A percentile compares a stretch with the other conserved stretches of the same genome.
Conservation (phyloP, 92 coral and sea anemone genomes). For the Heliopora coerulea region DNA sequence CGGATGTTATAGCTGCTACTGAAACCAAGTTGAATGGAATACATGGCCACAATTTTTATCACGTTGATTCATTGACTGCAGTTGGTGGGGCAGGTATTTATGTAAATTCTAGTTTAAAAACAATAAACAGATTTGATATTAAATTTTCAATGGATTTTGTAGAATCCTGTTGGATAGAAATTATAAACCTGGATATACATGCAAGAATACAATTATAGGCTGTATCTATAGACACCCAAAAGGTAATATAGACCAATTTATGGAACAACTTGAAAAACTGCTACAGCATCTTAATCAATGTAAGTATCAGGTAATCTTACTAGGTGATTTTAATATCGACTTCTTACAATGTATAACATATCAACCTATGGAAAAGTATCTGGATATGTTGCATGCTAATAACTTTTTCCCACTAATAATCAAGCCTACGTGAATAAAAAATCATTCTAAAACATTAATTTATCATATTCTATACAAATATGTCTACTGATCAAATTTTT, state of each 20-base stretch:
- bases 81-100: slow-evolving; percentile 66
- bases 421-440: slow-evolving; percentile 56
- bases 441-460: slow-evolving; percentile 54
- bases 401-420: slow-evolving; percentile 53
- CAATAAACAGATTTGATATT: slow-evolving; percentile 48
- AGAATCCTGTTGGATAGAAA: slow-evolving; percentile 64
- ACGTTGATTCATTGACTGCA: slow-evolving; percentile 52
- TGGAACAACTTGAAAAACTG: slow-evolving; percentile 41
- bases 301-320: slow-evolving; percentile 37
- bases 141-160: slow-evolving; percentile 44
- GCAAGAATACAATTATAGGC: slow-evolving; percentile 40
- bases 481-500: slow-evolving; percentile 11
- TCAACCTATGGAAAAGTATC: slow-evolving; percentile 43
- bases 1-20: slow-evolving; percentile 41
- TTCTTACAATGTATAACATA: slow-evolving; percentile 42
- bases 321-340: slow-evolving; percentile 55
- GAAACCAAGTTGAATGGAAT: slow-evolving; percentile 56
- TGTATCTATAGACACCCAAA: slow-evolving; percentile 61
- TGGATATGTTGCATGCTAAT: slow-evolving; percentile 55
- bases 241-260: slow-evolving; percentile 40
- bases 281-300: slow-evolving; percentile 39
- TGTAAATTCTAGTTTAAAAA: slow-evolving; percentile 37
- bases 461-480: slow-evolving; percentile 61
- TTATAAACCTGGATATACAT: slow-evolving; percentile 26
- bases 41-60: slow-evolving; percentile 43